Conservation (phyloP, 1,140 invertebrate genomes). For the Psix sp. region DNA sequence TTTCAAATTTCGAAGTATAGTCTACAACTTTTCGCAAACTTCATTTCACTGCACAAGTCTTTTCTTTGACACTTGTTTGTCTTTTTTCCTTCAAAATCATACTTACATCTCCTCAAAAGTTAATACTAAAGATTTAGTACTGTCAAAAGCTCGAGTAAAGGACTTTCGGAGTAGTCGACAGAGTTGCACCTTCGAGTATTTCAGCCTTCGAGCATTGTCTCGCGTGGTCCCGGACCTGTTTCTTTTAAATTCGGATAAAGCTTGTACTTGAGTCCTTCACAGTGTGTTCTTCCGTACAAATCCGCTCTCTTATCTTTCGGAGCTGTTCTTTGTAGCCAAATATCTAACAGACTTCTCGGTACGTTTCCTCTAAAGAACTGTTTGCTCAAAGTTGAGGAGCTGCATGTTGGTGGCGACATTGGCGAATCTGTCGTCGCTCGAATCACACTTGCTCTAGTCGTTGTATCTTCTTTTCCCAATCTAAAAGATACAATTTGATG, state of each 20-base stretch:
- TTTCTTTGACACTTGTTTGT: too few species aligned
- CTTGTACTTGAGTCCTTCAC: conserved; percentile 83
- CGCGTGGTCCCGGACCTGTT: conserved; percentile 66
- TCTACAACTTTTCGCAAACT: too few species aligned
- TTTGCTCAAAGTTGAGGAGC: conserved; percentile 68
- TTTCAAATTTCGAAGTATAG: too few species aligned
- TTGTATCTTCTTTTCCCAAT: conserved; percentile 72
- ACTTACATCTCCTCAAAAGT: too few species aligned
- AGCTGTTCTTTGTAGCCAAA: conserved; percentile 78
- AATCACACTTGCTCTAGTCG: conserved; percentile 82
- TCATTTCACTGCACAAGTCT: too few species aligned
- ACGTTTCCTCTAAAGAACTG: conserved; percentile 66
- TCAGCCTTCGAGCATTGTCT: conserved; percentile 70
- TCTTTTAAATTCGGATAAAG: conserved; percentile 87
- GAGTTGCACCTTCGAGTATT: conserved; percentile 3
- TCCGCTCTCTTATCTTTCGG: conserved; percentile 82
- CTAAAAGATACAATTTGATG: too few species aligned
- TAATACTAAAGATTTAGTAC: too few species aligned
- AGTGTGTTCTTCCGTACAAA: conserved; percentile 86
- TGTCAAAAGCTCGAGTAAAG: neutral
- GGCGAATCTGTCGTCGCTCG: conserved; percentile 89
- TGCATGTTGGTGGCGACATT: conserved; percentile 83
- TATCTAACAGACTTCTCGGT: conserved; percentile 81
- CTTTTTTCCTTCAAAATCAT: too few species aligned
- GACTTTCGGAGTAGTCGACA: conserved; percentile 2